phyloP scores from a whole-genome alignment of 2,888 invertebrate species.

The Scaptodrosophila latifasciaeformis region DNA sequence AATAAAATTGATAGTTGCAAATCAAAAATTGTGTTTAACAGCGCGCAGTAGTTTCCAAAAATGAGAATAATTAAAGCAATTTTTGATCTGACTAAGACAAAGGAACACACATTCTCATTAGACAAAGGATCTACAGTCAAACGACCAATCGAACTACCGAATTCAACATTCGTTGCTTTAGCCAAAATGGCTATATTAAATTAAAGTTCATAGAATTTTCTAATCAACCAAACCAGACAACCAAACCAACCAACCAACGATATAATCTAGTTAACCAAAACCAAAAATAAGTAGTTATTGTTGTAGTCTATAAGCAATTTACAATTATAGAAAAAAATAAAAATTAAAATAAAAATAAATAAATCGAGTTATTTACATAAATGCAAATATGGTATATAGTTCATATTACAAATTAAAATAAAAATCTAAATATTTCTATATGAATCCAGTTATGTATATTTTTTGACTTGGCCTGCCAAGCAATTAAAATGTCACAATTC shows the following conservation, averaged over 20 bases:
- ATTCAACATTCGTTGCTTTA: constrained; percentile 22
- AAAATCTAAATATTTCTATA: constrained; percentile 17
- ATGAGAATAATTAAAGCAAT: no score
- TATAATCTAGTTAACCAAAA: neutral
- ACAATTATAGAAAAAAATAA: neutral
- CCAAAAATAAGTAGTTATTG: constrained; percentile 6
- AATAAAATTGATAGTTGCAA: neutral
- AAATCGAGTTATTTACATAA: constrained; percentile 28
- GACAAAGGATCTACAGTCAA: constrained; percentile 14
- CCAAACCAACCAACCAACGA: no score
- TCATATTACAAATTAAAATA: no score
- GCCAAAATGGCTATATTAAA: constrained; percentile 3
- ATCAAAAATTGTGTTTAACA: neutral
- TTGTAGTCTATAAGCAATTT: constrained; percentile 13
- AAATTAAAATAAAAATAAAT: constrained; percentile 3
- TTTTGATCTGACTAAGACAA: no score
- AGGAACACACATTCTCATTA: no score
- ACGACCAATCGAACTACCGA: constrained; percentile 40
- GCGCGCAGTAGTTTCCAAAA: no score
- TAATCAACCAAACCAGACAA: no score
- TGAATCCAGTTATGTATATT: constrained; percentile 38
- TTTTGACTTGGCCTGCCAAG: constrained; percentile 7
- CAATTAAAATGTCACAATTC: neutral
- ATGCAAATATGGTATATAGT: no score
- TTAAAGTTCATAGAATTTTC: neutral